Conservation (phyloP, 2,797 vertebrate genomes). For the Pangasius djambal region DNA sequence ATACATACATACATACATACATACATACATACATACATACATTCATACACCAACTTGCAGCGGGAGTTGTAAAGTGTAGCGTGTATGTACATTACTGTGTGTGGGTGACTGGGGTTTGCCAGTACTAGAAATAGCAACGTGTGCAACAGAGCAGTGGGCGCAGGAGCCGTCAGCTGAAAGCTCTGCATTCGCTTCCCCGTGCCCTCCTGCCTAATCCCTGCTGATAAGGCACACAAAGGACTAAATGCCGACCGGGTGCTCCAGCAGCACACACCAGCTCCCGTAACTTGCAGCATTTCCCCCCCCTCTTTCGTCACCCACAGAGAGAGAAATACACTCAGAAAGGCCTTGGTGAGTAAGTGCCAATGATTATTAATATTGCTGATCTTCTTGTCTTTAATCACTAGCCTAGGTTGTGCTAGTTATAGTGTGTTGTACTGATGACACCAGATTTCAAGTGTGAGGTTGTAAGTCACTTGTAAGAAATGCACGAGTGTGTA, state of each 20-base stretch:
- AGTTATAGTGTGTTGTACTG: neutral
- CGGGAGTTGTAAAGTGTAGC: neutral
- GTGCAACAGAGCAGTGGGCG: conserved; percentile 48
- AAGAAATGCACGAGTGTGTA: neutral
- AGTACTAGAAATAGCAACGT: conserved; percentile 58
- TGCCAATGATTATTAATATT: neutral
- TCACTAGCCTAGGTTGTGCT: neutral
- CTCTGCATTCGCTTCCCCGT: conserved; percentile 52
- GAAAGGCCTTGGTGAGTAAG: conserved; percentile 21
- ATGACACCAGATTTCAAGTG: neutral
- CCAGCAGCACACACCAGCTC: conserved; percentile 46
- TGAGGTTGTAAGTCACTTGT: neutral
- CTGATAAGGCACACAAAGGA: conserved; percentile 74
- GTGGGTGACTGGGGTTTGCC: conserved; percentile 34
- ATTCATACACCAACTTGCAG: neutral
- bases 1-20: neutral
- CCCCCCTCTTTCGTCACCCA: neutral
- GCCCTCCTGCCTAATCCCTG: conserved; percentile 71
- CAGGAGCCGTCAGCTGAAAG: conserved; percentile 56
- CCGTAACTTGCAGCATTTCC: neutral
- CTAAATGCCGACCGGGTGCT: conserved; percentile 67
- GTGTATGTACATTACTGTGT: neutral
- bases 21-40: neutral
- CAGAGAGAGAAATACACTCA: neutral
- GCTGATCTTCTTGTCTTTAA: neutral